These are phyloP conservation scores for Smithornis capensis DNA, from an alignment of 2,113 vertebrate genomes.

Conservation along the genomic window DNA sequence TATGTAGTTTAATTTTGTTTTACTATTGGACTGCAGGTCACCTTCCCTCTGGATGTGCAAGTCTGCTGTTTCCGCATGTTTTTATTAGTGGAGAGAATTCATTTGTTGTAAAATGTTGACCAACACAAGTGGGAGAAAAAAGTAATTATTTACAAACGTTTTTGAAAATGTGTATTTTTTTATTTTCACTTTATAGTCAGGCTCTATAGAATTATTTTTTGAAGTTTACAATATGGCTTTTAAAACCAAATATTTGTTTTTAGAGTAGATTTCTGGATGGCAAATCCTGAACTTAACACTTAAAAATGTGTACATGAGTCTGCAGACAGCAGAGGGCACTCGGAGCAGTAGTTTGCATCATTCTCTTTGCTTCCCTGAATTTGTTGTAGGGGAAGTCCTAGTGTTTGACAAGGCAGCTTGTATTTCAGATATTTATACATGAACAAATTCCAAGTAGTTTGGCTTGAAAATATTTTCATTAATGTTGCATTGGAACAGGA, in stretches of 20 bases:
- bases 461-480: background rate
- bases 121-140: background rate
- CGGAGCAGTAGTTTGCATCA: background rate
- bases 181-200: background rate
- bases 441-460: background rate
- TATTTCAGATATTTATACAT: background rate
- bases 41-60: background rate
- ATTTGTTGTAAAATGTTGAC: background rate
- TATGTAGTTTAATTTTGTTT: background rate
- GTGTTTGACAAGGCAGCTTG: background rate
- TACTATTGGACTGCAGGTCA: background rate
- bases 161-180: background rate
- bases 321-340: conserved; percentile 58
- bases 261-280: background rate
- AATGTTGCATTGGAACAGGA: background rate
- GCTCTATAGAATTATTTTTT: background rate
- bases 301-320: fast-evolving
- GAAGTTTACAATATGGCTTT: background rate
- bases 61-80: background rate
- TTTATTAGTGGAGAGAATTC: background rate
- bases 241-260: background rate
- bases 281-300: background rate
- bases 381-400: background rate
- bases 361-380: background rate
- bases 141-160: background rate